Conservation (phyloP, 2,113 vertebrate genomes). For the Erinaceus europaeus region DNA sequence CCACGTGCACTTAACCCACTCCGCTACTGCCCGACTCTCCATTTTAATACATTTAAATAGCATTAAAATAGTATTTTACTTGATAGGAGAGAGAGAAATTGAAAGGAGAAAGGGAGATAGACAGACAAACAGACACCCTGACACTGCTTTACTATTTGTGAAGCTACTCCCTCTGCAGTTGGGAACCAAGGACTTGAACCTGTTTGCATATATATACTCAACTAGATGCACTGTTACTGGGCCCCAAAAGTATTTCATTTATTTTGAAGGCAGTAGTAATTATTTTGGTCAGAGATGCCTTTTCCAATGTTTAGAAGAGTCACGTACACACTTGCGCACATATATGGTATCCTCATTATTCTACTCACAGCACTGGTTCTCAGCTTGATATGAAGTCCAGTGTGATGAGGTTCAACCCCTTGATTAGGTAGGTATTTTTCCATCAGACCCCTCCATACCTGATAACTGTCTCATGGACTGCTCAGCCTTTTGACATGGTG, state of each 20-base stretch:
- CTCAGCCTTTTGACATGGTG: not conserved
- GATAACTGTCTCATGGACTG: not conserved
- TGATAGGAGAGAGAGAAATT: no score
- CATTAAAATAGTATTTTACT: no score
- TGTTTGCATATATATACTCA: no score
- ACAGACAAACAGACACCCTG: no score
- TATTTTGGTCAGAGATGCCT: not conserved
- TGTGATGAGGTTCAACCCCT: not conserved
- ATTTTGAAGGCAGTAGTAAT: not conserved
- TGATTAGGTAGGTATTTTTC: not conserved
- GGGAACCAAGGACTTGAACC: no score
- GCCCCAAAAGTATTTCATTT: not conserved
- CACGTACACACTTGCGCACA: not conserved
- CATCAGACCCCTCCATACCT: not conserved
- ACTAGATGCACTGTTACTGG: no score
- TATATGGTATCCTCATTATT: not conserved
- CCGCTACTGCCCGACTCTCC: no score
- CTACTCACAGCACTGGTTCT: not conserved
- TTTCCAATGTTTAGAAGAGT: not conserved
- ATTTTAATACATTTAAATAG: no score
- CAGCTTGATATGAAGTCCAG: not conserved
- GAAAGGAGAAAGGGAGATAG: no score
- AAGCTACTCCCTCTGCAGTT: no score
- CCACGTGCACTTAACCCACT: no score
- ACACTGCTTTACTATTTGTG: no score